Evolutionary conservation across 2,797 vertebrate species (phyloP).

Genomic region (Triplophysa yarkandensis): DNA sequence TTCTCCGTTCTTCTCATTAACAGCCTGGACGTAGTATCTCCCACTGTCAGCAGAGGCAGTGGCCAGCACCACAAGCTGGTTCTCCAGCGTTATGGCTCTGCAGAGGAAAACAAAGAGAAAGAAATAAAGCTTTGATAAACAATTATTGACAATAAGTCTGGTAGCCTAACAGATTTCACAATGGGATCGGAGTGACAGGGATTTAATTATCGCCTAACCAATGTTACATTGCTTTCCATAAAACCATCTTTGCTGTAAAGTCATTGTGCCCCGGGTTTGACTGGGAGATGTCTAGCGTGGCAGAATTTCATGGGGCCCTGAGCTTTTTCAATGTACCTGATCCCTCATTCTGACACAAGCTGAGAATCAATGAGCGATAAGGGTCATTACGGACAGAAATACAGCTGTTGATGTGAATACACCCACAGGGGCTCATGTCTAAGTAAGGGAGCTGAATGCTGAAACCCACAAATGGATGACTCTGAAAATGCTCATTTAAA

Average conservation of each 20-base stretch:
- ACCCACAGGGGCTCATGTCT: slow-evolving; percentile 38
- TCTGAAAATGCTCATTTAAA: background rate
- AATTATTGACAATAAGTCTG: slow-evolving; percentile 45
- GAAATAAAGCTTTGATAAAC: slow-evolving; percentile 43
- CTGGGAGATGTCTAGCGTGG: slow-evolving; percentile 32
- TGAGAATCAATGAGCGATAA: slow-evolving; percentile 56
- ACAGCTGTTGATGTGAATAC: slow-evolving; percentile 42
- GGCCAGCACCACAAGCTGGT: slow-evolving; percentile 81
- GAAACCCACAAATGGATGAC: slow-evolving; percentile 28
- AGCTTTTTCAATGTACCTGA: slow-evolving; percentile 53
- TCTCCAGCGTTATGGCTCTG: slow-evolving; percentile 82
- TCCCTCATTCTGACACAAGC: slow-evolving; percentile 58
- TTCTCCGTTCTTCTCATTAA: slow-evolving; percentile 83
- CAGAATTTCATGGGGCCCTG: slow-evolving; percentile 51
- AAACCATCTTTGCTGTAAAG: slow-evolving; percentile 40
- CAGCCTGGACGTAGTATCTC: slow-evolving; percentile 80
- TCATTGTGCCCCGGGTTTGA: slow-evolving; percentile 30
- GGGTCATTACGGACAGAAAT: slow-evolving; percentile 56
- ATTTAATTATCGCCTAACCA: slow-evolving; percentile 50
- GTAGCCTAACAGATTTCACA: slow-evolving; percentile 44
- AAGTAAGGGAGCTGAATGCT: slow-evolving; percentile 28
- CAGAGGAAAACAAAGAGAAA: slow-evolving; percentile 24
- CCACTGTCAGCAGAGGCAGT: slow-evolving; percentile 66
- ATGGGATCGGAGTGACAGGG: slow-evolving; percentile 40
- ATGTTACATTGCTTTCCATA: slow-evolving; percentile 48